Conservation (phyloP, 2,113 vertebrate genomes). For the Hirundichthys speculiger region DNA sequence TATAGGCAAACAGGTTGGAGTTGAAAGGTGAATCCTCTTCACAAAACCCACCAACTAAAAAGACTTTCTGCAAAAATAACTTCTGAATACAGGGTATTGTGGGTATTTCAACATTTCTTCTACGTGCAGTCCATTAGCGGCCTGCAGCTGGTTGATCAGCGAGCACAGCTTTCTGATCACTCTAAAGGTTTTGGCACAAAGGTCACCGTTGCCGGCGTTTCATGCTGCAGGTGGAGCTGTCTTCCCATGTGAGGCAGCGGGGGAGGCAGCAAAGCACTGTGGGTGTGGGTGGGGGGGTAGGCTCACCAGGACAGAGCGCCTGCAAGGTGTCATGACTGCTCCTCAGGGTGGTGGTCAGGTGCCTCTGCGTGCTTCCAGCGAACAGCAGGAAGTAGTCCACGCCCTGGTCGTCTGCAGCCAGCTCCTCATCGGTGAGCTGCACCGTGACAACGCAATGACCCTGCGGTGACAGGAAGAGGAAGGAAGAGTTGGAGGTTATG, state of each 20-base stretch:
- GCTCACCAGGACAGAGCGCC: constrained; percentile 91
- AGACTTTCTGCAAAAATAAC: constrained; percentile 3
- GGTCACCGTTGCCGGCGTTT: neutral
- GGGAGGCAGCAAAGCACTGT: constrained; percentile 8
- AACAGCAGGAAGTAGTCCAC: constrained; percentile 93
- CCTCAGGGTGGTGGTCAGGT: constrained; percentile 89
- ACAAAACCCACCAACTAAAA: no score
- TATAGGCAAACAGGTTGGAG: no score
- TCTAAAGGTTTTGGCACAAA: no score
- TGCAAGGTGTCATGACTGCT: constrained; percentile 87
- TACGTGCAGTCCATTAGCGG: no score
- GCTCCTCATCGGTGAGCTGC: constrained; percentile 86
- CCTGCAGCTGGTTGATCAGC: no score
- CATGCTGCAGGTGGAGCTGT: constrained; percentile 30
- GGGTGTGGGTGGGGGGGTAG: constrained; percentile 14
- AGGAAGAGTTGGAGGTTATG: neutral
- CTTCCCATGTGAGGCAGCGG: neutral
- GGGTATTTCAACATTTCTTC: no score
- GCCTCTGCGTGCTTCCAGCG: constrained; percentile 89
- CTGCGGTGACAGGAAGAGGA: constrained; percentile 65
- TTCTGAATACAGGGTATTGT: neutral
- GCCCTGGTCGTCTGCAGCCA: constrained; percentile 81
- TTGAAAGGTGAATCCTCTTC: no score
- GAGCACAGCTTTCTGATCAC: no score
- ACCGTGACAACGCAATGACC: constrained; percentile 91